phyloP scores from a whole-genome alignment of 1,140 invertebrate species.

The Drosophila lacertosa region DNA sequence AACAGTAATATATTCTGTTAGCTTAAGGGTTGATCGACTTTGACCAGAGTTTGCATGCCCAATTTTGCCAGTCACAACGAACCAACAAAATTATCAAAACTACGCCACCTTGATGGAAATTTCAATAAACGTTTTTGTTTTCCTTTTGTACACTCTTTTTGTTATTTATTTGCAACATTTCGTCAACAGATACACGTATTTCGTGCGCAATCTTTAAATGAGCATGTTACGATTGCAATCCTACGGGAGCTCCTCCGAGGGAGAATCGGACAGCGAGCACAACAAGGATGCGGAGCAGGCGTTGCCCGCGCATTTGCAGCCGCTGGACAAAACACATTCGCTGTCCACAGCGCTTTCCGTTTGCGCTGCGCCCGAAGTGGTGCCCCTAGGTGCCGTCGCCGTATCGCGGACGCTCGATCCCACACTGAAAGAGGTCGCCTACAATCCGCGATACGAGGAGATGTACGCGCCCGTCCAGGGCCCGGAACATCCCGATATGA shows the following conservation, averaged over 20 bases:
- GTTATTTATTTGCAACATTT: conserved; percentile 69
- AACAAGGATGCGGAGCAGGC: conserved; percentile 5
- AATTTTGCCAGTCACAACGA: conserved; percentile 27
- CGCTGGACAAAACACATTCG: conserved; percentile 81
- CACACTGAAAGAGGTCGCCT: conserved; percentile 90
- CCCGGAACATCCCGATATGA: conserved; percentile 95
- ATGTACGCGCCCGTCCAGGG: conserved; percentile 96
- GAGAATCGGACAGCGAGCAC: conserved; percentile 67
- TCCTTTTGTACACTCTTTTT: conserved; percentile 65
- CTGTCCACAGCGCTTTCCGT: conserved; percentile 87
- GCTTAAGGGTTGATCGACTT: no score
- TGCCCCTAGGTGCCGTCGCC: conserved; percentile 87
- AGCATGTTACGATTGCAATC: conserved; percentile 73
- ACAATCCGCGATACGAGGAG: conserved; percentile 98
- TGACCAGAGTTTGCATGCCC: conserved; percentile 6
- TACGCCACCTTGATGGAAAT: conserved; percentile 70
- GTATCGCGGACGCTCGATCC: conserved; percentile 88
- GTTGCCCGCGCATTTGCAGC: conserved; percentile 85
- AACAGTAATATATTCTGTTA: no score
- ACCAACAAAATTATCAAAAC: not conserved
- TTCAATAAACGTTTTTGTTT: conserved; percentile 73
- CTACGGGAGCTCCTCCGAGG: conserved; percentile 74
- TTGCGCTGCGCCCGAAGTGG: conserved; percentile 91
- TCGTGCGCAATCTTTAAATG: conserved; percentile 51
- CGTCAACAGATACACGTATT: conserved; percentile 69